phyloP scores from a whole-genome alignment of 2,113 vertebrate species.

The Cheilinus undulatus region DNA sequence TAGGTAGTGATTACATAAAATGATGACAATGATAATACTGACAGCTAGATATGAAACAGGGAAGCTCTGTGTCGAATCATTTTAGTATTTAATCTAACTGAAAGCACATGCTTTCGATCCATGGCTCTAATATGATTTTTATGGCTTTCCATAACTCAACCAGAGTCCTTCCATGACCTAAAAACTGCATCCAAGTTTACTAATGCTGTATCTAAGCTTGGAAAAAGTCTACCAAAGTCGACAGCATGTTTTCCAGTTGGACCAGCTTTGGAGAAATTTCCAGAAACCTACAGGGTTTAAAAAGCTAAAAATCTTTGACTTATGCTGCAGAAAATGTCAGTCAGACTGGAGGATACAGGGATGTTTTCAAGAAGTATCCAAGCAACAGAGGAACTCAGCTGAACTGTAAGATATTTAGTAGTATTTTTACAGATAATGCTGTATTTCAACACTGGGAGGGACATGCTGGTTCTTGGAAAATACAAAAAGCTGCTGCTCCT shows the following conservation, averaged over 20 bases:
- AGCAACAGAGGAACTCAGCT: too few species aligned
- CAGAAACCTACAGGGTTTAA: not conserved
- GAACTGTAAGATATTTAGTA: too few species aligned
- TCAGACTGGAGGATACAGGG: not conserved
- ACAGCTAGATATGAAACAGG: not conserved
- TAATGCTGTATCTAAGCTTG: conserved; percentile 23
- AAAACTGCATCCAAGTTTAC: conserved; percentile 35
- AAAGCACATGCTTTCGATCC: conserved; percentile 22
- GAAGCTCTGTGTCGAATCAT: conserved; percentile 3
- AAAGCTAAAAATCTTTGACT: conserved; percentile 1
- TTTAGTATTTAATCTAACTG: conserved; percentile 5
- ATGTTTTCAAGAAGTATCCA: not conserved
- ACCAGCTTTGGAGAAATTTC: not conserved
- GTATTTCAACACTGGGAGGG: too few species aligned
- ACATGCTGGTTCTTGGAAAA: too few species aligned
- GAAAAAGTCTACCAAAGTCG: conserved; percentile 8
- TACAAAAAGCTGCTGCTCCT: too few species aligned
- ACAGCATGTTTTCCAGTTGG: conserved; percentile 35
- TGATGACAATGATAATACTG: too few species aligned
- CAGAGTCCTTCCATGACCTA: conserved; percentile 40
- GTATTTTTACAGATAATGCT: too few species aligned
- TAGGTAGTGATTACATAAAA: not conserved
- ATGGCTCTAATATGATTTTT: not conserved
- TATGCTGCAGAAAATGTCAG: conserved; percentile 2
- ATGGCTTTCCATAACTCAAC: conserved; percentile 36